phyloP scores from a whole-genome alignment of 37 sponge, comb jelly and placozoan genomes.

The Hexactinellida sp. region DNA sequence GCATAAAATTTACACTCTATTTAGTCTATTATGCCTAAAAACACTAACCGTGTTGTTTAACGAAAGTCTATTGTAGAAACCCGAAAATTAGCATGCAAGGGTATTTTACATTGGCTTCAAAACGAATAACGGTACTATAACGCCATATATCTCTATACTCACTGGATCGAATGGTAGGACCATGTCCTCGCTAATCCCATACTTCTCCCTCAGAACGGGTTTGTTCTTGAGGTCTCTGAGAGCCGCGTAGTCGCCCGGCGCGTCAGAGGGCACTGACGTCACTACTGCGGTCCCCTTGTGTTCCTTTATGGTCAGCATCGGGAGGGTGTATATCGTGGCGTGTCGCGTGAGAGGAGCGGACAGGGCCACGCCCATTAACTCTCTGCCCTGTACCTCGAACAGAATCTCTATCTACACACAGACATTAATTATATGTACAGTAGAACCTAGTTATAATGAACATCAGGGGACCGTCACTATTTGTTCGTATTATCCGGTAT shows the following conservation, averaged over 20 bases:
- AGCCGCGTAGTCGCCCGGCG: conserved; percentile 97
- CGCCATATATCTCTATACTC: conserved; percentile 9
- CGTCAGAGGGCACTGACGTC: conserved; percentile 97
- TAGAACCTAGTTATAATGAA: too few species aligned
- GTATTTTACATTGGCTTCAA: not conserved
- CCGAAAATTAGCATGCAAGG: not conserved
- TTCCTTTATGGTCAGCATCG: conserved; percentile 93
- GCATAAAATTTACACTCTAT: too few species aligned
- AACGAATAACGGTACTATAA: not conserved
- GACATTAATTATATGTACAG: too few species aligned
- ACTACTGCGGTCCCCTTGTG: conserved; percentile 98
- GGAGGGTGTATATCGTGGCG: conserved; percentile 81
- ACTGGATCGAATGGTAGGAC: conserved; percentile 87
- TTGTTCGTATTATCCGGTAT: too few species aligned
- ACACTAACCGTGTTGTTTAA: too few species aligned
- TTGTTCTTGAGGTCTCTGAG: conserved; percentile 92
- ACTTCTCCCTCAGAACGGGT: conserved; percentile 79
- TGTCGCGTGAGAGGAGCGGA: conserved; percentile 84
- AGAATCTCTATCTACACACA: not conserved
- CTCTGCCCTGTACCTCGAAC: conserved; percentile 27
- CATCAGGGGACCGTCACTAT: too few species aligned
- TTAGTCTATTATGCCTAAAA: too few species aligned
- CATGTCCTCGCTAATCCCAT: conserved; percentile 83
- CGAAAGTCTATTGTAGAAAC: too few species aligned
- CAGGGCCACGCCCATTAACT: conserved; percentile 84